These are phyloP conservation scores for Corythoichthys intestinalis DNA, from an alignment of 2,113 vertebrate species.

Conservation along the genomic window DNA sequence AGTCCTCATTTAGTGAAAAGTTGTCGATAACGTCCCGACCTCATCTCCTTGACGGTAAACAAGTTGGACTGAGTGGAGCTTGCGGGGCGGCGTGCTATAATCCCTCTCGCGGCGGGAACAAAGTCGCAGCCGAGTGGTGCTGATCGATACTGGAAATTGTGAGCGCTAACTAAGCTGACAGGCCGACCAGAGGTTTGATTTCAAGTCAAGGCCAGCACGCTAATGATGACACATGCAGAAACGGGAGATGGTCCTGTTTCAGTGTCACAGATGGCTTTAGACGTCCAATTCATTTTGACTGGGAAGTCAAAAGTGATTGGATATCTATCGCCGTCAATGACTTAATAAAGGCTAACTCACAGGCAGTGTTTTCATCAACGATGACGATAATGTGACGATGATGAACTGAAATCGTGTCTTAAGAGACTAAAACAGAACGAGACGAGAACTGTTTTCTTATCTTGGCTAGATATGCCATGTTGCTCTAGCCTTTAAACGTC, in stretches of 20 bases:
- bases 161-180: slow-evolving; percentile 4
- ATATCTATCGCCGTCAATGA: too few relatives aligned
- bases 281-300: too few relatives aligned
- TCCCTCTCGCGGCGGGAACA: slow-evolving; percentile 3
- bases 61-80: slow-evolving; percentile 30
- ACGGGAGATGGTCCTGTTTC: not conserved
- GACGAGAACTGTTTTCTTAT: too few relatives aligned
- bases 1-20: not conserved
- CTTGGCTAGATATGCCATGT: too few relatives aligned
- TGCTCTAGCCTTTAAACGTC: too few relatives aligned
- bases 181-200: not conserved
- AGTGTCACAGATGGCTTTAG: too few relatives aligned
- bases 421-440: too few relatives aligned
- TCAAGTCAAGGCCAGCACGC: not conserved
- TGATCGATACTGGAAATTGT: slow-evolving; percentile 31
- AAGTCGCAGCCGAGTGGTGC: slow-evolving; percentile 11
- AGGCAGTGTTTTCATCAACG: too few relatives aligned
- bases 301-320: too few relatives aligned
- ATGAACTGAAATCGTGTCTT: too few relatives aligned
- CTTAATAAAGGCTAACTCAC: too few relatives aligned
- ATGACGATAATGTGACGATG: too few relatives aligned
- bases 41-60: slow-evolving; percentile 36
- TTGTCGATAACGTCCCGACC: slow-evolving; percentile 10
- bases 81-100: not conserved
- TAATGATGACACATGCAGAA: not conserved